A percentile compares a stretch with the other conserved stretches of the same genome.
These are phyloP conservation scores for Epizoanthus fatuus DNA, from an alignment of 92 coral and sea anemone genomes.

Conservation along the genomic window DNA sequence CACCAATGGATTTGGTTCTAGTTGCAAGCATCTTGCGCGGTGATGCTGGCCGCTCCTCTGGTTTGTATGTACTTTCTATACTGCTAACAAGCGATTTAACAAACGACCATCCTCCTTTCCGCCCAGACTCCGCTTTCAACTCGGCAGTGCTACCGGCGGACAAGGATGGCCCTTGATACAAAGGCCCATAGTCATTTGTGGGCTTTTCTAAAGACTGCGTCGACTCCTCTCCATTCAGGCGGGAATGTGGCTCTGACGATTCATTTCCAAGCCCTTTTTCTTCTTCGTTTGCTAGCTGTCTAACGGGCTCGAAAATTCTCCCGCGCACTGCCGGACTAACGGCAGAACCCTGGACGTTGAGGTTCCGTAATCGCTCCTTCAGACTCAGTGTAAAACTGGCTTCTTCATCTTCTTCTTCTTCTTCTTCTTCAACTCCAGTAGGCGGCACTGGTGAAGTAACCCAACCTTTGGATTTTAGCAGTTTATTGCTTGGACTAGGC, in stretches of 20 bases:
- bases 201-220: neutral
- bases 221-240: neutral
- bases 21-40: conserved; percentile 1
- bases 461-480: conserved; percentile 55
- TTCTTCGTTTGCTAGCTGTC: neutral
- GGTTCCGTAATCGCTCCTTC: conserved; percentile 56
- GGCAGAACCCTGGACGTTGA: conserved; percentile 57
- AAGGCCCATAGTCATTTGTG: conserved; percentile 12
- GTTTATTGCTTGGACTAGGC: conserved; percentile 67
- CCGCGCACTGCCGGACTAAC: conserved; percentile 58
- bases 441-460: conserved; percentile 12
- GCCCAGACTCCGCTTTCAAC: neutral
- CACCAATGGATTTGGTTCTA: neutral
- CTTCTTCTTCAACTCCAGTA: conserved; percentile 3
- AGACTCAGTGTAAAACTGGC: conserved; percentile 29
- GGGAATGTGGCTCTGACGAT: neutral
- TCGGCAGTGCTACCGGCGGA: neutral
- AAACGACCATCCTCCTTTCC: conserved; percentile 25
- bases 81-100: conserved; percentile 41
- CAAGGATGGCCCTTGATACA: conserved; percentile 35
- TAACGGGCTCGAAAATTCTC: conserved; percentile 52
- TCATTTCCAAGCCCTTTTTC: neutral
- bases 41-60: conserved; percentile 2
- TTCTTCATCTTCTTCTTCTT: neutral
- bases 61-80: conserved; percentile 39